Base-by-base conservation (phyloP, 2,888 invertebrate genomes). In the Liodrosophila aerea region DNA sequence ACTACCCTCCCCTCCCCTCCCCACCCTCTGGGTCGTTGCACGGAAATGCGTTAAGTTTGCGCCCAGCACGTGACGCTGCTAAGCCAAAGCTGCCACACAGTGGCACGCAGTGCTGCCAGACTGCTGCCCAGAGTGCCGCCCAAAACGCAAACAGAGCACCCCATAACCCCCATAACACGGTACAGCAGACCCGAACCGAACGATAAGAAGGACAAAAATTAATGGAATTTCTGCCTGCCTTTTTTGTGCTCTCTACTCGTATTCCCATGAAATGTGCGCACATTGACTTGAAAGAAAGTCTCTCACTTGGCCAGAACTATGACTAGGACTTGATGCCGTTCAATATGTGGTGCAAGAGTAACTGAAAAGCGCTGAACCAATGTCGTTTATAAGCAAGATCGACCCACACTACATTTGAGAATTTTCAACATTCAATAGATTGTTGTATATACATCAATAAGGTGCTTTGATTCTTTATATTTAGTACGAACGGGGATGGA, bases 121-220 rank as follows among this genome's bases (percentile, higher is more conserved):
- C 71, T 9, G 18, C 46, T n/a, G n/a, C 22, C 57, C 36, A 46
- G 1, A 33, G 12, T 4, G 7, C 8, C 18, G 7, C 13, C 7
- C 34, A 22, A 5, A 22, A 22, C 22, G 22, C 22, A 22, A 22
- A 22, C 22, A 22, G 22, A n/a, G 22, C n/a, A 0, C 11, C 43
- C 58, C 72, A n/a, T n/a, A 43, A 41, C 43, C 12, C 8, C 4
- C 34, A 4, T 0, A 7, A 15, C 7, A 12, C 52, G 27, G 18
- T 39, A 8, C 15, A 16, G 15, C 27, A 22, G 33, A 16, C 40
- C 31, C 33, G 63, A 54, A 47, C 36, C 49, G 37, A 43, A 68
- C 87, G 76, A 81, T 75, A 86, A 86, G 81, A 82, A 85, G 86
- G 86, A 88, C 87, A 76, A 88, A 87, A 87, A 87, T 88, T 88